Percentiles rank a stretch among this genome's conserved stretches.
Conservation (phyloP, 2,888 invertebrate species). For the Amblyjoppa fuscipennis region DNA sequence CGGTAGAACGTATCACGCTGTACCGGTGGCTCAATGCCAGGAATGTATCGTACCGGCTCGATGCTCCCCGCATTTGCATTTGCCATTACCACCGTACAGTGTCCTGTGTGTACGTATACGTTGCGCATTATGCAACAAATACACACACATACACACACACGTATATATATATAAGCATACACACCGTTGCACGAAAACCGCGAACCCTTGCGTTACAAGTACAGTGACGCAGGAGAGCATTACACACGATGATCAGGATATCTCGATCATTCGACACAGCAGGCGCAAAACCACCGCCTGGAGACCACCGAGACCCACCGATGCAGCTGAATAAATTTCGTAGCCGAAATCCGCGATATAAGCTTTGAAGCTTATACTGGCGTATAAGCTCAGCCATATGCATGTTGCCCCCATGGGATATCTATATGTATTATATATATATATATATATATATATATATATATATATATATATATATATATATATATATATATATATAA, state of each 20-base stretch:
- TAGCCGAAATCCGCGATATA: conserved; percentile 1
- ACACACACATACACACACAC: background rate
- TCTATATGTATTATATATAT: background rate
- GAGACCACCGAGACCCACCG: background rate
- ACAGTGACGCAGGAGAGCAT: background rate
- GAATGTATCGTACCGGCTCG: conserved; percentile 17
- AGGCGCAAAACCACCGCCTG: conserved; percentile 16
- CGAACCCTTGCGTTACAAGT: conserved; percentile 28
- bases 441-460: background rate
- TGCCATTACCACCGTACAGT: background rate
- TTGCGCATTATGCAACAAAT: background rate
- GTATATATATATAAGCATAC: background rate
- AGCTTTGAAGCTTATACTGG: background rate
- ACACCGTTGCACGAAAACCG: background rate
- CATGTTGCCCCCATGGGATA: background rate
- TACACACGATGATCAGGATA: background rate
- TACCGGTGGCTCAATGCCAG: conserved; percentile 28
- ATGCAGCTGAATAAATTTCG: conserved; percentile 35
- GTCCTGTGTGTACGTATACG: background rate
- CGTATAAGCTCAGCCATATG: conserved; percentile 3
- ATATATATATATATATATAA: too few species aligned
- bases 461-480: too few species aligned
- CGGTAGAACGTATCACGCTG: conserved; percentile 28
- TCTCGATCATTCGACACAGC: conserved; percentile 22
- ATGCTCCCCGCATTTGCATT: conserved; percentile 2